A percentile compares a stretch with the other conserved stretches of the same genome.
phyloP scores from a whole-genome alignment of 2,113 vertebrate species.

The Pungitius pungitius region DNA sequence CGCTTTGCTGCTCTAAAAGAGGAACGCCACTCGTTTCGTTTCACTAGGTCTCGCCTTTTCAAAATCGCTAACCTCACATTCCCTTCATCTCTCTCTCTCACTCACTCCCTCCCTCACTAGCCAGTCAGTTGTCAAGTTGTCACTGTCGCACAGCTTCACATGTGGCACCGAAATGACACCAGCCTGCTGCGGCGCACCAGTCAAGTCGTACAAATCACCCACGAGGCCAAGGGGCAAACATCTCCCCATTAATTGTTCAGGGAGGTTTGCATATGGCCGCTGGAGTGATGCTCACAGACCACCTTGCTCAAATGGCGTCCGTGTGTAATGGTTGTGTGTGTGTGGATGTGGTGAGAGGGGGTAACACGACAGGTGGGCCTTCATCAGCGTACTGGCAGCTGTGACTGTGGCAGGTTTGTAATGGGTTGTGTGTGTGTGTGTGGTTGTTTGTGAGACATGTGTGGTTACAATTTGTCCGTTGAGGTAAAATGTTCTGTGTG shows the following conservation, averaged over 20 bases:
- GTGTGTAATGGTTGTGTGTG: conserved; percentile 38
- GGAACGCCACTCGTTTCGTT: conserved; percentile 12
- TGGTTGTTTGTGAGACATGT: conserved; percentile 43
- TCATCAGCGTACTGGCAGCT: conserved; percentile 84
- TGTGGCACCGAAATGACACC: conserved; percentile 59
- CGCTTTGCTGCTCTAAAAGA: conserved; percentile 43
- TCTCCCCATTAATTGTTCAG: conserved; percentile 81
- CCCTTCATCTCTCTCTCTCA: conserved; percentile 19
- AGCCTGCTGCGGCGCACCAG: conserved; percentile 62
- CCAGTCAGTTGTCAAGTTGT: conserved; percentile 64
- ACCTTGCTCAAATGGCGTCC: conserved; percentile 64
- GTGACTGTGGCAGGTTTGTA: conserved; percentile 80
- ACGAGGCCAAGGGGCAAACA: conserved; percentile 74
- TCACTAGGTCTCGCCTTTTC: conserved; percentile 21
- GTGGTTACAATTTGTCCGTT: conserved; percentile 68
- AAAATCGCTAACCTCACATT: conserved; percentile 23
- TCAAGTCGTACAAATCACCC: conserved; percentile 75
- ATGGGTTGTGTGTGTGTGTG: conserved; percentile 66
- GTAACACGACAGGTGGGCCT: conserved; percentile 82
- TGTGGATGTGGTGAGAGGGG: conserved; percentile 33
- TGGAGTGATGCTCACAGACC: conserved; percentile 77
- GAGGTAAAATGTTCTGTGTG: conserved; percentile 56
- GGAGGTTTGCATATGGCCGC: conserved; percentile 81
- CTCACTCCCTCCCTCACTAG: conserved; percentile 10
- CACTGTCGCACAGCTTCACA: conserved; percentile 58